Conservation (phyloP, 1,140 invertebrate species). For the Aporrectodea caliginosa region DNA sequence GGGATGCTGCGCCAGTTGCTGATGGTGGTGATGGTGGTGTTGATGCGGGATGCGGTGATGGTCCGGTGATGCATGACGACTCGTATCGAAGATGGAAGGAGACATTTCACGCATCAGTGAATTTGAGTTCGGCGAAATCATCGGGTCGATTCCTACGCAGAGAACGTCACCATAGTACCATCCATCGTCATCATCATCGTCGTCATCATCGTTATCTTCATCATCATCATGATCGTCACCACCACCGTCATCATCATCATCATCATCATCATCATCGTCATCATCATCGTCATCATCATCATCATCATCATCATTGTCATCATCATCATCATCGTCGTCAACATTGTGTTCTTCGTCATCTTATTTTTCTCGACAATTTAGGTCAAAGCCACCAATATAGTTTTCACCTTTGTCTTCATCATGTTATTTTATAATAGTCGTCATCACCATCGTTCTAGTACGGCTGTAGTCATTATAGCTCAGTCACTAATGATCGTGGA, state of each 20-base stretch:
- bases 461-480: too few species aligned
- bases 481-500: neutral
- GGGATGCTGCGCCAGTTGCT: neutral
- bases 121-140: neutral
- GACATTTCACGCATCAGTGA: constrained; percentile 2
- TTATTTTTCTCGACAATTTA: too few species aligned
- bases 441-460: neutral
- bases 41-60: too few species aligned
- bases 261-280: neutral
- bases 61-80: neutral
- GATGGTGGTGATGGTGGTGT: too few species aligned
- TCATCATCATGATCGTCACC: neutral
- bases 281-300: constrained; percentile 2
- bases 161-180: neutral
- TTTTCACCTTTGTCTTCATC: too few species aligned
- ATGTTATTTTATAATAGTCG: neutral
- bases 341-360: too few species aligned
- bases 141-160: neutral
- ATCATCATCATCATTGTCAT: constrained; percentile 14
- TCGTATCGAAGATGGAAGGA: neutral
- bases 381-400: too few species aligned
- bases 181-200: neutral
- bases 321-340: constrained; percentile 7
- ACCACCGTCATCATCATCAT: constrained; percentile 10
- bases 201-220: neutral